These are phyloP conservation scores for Camponotus floridanus DNA, from an alignment of 1,140 invertebrate genomes.

Conservation along the genomic window DNA sequence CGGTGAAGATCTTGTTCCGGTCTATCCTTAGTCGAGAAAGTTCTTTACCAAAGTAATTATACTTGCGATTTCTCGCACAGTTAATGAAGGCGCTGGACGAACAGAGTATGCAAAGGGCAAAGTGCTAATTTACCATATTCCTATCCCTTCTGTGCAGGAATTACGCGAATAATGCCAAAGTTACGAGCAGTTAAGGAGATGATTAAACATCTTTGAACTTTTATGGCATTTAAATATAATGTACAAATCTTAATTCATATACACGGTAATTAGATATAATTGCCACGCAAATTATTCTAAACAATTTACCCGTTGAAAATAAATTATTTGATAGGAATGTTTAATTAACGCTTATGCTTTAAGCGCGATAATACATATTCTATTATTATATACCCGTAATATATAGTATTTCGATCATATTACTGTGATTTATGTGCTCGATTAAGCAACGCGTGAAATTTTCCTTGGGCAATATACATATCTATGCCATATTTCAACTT, in stretches of 20 bases:
- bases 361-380: neutral
- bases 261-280: slow-evolving; percentile 13
- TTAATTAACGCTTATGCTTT: neutral
- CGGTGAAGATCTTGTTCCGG: slow-evolving; percentile 31
- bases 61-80: slow-evolving; percentile 45
- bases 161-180: slow-evolving; percentile 64
- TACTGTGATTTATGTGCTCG: slow-evolving; percentile 13
- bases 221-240: slow-evolving; percentile 44
- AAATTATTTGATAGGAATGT: slow-evolving; percentile 11
- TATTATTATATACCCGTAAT: slow-evolving; percentile 19
- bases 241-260: neutral
- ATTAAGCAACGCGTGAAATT: slow-evolving; percentile 20
- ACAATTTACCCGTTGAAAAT: slow-evolving; percentile 3
- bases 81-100: slow-evolving; percentile 49
- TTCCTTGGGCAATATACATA: neutral
- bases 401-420: slow-evolving; percentile 13
- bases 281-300: neutral
- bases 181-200: slow-evolving; percentile 39
- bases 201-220: slow-evolving; percentile 41
- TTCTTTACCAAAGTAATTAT: slow-evolving; percentile 58
- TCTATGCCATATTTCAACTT: slow-evolving; percentile 9
- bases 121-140: slow-evolving; percentile 59
- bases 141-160: slow-evolving; percentile 36
- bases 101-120: slow-evolving; percentile 58
- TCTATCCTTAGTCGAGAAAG: slow-evolving; percentile 2